Percentiles rank a stretch among this genome's conserved stretches.
Evolutionary conservation across 2,888 invertebrate species (phyloP).

Genomic region (Lissonota sp.): DNA sequence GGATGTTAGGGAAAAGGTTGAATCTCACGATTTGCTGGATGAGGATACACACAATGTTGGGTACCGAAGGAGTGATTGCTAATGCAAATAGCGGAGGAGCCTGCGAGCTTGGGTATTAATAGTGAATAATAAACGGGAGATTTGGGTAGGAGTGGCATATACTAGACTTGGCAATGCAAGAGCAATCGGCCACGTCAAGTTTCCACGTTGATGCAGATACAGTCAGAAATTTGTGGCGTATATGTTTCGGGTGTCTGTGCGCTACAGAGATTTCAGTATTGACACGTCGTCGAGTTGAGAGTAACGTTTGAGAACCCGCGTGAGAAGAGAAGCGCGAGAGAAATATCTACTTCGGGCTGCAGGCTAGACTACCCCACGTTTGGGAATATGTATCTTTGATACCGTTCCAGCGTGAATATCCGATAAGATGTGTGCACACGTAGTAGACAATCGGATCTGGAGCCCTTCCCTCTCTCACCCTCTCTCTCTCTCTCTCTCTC

Average conservation of each 20-base stretch:
- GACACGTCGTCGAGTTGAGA: constrained; percentile 47
- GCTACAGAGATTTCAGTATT: constrained; percentile 48
- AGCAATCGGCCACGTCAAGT: constrained; percentile 31
- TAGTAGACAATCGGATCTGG: constrained; percentile 54
- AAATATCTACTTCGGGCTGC: constrained; percentile 50
- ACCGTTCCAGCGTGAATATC: constrained; percentile 44
- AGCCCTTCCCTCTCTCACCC: not conserved
- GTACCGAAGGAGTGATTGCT: constrained; percentile 29
- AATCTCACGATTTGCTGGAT: constrained; percentile 19
- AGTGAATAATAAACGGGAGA: constrained; percentile 43
- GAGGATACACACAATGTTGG: constrained; percentile 30
- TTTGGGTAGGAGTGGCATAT: not conserved
- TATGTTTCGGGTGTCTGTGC: constrained; percentile 16
- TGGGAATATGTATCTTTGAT: constrained; percentile 61
- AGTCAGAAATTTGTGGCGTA: not conserved
- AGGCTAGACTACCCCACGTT: constrained; percentile 40
- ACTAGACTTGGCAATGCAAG: not conserved
- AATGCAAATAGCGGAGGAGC: constrained; percentile 21
- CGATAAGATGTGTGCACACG: constrained; percentile 51
- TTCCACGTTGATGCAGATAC: constrained; percentile 31
- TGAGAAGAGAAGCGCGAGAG: constrained; percentile 32
- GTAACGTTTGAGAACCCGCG: constrained; percentile 27
- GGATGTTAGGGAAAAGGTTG: constrained; percentile 5
- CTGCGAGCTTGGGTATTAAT: constrained; percentile 36
- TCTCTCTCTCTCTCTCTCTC: constrained; percentile 1